Base-by-base conservation (phyloP, 2,113 vertebrate genomes). In the Trinectes maculatus region DNA sequence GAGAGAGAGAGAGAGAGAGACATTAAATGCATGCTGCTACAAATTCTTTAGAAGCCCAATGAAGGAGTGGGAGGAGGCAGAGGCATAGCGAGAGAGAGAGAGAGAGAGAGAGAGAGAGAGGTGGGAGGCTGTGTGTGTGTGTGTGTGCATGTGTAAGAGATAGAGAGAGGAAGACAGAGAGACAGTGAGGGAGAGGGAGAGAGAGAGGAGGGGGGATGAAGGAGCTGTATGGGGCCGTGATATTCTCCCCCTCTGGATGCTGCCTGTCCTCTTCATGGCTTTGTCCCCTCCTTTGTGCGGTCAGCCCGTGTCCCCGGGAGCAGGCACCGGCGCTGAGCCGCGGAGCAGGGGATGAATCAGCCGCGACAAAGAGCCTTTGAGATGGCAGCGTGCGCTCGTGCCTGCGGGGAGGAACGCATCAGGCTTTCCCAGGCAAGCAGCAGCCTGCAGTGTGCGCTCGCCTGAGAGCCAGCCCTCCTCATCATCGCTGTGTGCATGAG, bases 341-440 rank as follows among this genome's bases (percentile, higher is more conserved):
- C 55, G 31, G 78, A 84, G 76, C 80, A 67, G 73, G 65, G 79
- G 83, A 81, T 90, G 90, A 89, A 87, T 89, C 90, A 63, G 84
- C 79, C 79, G 71, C 85, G 82, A 92, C 89, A 89, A 90, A 89
- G 90, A 91, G 83, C 69, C 88, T 91, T 86, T 90, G 91, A 91
- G 91, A 92, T 91, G 91, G 85, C 78, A 77, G 82, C 42, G 89
- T 78, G 85, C 61, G 85, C 86, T 73, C 74, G 68, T 89, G 89
- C 89, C 93, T 86, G 91, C 89, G 91, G 91, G 91, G 85, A 92
- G 84, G 86, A 88, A 91, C 89, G 81, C 91, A 82, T 92, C 91
- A 82, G 86, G 91, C 86, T 91, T 90, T 92, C 88, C 79, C 91
- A 85, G 90, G 91, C 91, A 90, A 92, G 87, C 90, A 74, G 91